phyloP scores from a whole-genome alignment of 2,888 invertebrate genomes.

The Calephelis perditalis region DNA sequence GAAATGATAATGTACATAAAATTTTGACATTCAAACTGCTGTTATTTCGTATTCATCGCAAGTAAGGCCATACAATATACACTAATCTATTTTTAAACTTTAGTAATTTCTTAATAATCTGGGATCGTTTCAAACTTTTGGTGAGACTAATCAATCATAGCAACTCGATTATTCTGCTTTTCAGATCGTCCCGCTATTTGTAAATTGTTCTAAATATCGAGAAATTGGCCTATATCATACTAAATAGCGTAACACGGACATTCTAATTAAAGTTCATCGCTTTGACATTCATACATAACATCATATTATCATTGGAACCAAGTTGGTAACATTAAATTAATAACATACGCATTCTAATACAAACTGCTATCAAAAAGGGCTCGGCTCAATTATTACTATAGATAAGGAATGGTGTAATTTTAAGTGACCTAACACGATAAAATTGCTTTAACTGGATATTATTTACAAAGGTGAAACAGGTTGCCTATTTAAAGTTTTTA shows the following conservation, averaged over 20 bases:
- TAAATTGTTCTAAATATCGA: constrained; percentile 42
- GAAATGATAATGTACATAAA: constrained; percentile 77
- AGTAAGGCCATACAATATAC: constrained; percentile 78
- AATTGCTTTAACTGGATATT: constrained; percentile 57
- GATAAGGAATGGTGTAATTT: constrained; percentile 66
- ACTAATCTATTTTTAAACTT: constrained; percentile 79
- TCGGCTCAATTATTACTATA: constrained; percentile 61
- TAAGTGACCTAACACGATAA: constrained; percentile 65
- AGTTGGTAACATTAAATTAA: constrained; percentile 68
- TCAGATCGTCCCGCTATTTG: constrained; percentile 60
- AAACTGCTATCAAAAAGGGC: constrained; percentile 71
- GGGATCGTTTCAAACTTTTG: constrained; percentile 68
- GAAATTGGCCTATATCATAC: constrained; percentile 61
- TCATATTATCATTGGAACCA: constrained; percentile 60
- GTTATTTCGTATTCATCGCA: constrained; percentile 77
- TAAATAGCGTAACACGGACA: constrained; percentile 75
- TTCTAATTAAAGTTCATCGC: constrained; percentile 77
- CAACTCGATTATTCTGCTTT: constrained; percentile 67
- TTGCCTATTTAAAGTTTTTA: constrained; percentile 48
- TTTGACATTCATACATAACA: constrained; percentile 77
- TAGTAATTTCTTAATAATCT: constrained; percentile 75
- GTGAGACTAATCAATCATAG: constrained; percentile 60
- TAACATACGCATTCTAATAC: constrained; percentile 64
- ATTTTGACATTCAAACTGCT: constrained; percentile 77
- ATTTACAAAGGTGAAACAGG: constrained; percentile 46